phyloP scores from a whole-genome alignment of 2,113 vertebrate genomes.

The Pelecanoides urinatrix region DNA sequence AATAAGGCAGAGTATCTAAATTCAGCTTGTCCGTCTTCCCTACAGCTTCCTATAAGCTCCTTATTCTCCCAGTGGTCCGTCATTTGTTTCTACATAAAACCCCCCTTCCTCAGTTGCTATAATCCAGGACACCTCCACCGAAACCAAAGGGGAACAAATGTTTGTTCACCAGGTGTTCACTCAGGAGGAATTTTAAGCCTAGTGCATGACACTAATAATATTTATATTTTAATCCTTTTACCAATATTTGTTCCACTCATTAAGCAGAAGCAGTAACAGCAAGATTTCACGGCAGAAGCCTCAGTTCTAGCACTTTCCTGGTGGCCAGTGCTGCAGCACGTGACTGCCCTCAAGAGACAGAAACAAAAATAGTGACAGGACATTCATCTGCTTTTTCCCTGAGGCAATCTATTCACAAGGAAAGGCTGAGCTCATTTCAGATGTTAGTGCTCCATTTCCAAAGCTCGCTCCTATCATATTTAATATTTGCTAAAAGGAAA shows the following conservation, averaged over 20 bases:
- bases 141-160: neutral
- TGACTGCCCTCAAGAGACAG: neutral
- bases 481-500: neutral
- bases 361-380: neutral
- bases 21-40: neutral
- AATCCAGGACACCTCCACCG: neutral
- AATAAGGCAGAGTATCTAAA: neutral
- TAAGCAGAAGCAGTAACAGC: neutral
- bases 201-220: accelerated
- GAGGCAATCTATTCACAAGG: neutral
- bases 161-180: neutral
- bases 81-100: neutral
- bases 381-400: neutral
- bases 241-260: neutral
- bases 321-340: neutral
- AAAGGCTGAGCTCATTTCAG: neutral
- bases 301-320: neutral
- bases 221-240: neutral
- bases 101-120: neutral
- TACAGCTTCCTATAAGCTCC: neutral
- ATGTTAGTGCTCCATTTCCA: neutral
- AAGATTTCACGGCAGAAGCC: neutral
- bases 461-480: neutral
- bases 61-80: neutral
- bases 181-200: neutral